Evolutionary conservation across 2,113 vertebrate species (phyloP).

Genomic region (Rallus limicola): DNA sequence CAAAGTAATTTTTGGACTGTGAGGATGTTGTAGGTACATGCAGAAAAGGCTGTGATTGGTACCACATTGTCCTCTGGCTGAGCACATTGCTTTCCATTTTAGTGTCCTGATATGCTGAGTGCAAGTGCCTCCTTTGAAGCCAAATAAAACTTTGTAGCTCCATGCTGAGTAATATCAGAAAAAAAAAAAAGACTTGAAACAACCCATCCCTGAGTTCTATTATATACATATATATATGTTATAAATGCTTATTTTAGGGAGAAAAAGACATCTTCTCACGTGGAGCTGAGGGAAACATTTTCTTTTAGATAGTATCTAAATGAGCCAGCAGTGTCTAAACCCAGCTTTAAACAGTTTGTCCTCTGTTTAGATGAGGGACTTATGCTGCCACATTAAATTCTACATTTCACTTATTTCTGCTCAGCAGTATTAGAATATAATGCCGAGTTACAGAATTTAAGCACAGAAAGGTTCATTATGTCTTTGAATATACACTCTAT

Average conservation of each 20-base stretch:
- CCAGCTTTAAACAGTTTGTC: neutral
- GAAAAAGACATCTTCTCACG: neutral
- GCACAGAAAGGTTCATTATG: neutral
- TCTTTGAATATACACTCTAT: neutral
- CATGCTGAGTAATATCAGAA: neutral
- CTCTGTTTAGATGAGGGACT: neutral
- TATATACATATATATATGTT: neutral
- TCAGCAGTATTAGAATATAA: neutral
- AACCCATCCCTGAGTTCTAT: neutral
- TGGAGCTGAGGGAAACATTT: neutral
- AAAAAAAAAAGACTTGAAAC: neutral
- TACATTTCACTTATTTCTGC: neutral
- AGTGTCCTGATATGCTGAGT: neutral
- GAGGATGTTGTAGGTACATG: neutral
- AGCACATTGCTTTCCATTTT: neutral
- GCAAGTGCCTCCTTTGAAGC: neutral
- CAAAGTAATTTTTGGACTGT: neutral
- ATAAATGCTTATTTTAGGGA: neutral
- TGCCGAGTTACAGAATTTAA: neutral
- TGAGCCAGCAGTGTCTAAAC: neutral
- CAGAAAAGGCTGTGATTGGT: neutral
- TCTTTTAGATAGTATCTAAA: neutral
- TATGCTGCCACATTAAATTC: neutral
- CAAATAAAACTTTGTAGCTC: neutral
- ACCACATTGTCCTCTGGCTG: neutral